phyloP scores from a whole-genome alignment of 2,113 vertebrate species.

The Pantherophis guttatus region DNA sequence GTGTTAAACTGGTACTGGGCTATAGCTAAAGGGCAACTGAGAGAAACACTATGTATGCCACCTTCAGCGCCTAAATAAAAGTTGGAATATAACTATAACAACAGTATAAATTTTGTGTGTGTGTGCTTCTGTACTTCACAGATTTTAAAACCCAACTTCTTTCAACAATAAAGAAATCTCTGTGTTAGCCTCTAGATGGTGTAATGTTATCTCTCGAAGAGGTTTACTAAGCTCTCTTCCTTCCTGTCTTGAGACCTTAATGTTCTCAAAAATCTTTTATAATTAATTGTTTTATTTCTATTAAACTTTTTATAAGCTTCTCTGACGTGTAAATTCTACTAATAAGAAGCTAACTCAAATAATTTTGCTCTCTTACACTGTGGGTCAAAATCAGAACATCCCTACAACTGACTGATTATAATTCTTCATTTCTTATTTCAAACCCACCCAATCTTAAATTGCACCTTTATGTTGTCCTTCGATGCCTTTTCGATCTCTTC shows the following conservation, averaged over 20 bases:
- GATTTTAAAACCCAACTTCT: background rate
- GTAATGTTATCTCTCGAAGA: background rate
- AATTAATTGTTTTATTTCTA: background rate
- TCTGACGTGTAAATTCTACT: background rate
- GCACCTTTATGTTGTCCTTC: background rate
- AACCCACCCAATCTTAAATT: background rate
- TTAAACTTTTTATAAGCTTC: background rate
- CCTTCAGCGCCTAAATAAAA: background rate
- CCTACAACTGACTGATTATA: background rate
- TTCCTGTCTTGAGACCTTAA: background rate
- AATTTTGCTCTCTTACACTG: background rate
- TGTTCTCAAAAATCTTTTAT: background rate
- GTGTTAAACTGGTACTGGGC: background rate
- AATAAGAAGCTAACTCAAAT: background rate
- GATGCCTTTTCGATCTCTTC: background rate
- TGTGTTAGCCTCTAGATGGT: background rate
- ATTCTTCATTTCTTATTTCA: background rate
- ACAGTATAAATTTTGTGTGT: background rate
- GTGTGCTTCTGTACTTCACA: background rate
- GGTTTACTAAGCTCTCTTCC: background rate
- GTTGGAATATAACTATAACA: background rate
- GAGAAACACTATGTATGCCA: background rate
- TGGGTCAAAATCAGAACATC: background rate
- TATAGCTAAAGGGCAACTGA: background rate
- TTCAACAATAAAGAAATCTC: background rate